Evolutionary conservation across 2,888 invertebrate genomes (phyloP).

Genomic region (Sminthurides aquaticus): DNA sequence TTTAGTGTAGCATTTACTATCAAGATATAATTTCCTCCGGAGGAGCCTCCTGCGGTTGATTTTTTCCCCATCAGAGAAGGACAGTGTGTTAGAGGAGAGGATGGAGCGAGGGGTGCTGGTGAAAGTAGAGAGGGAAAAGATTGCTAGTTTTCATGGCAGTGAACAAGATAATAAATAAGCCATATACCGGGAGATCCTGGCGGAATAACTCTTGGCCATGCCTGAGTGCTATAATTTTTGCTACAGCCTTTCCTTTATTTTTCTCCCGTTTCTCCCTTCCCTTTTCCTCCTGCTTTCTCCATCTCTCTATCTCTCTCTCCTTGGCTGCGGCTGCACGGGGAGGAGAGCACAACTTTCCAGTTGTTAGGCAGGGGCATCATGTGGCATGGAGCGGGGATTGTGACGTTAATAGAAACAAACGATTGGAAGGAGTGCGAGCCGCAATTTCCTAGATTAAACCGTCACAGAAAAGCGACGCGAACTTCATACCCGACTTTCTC

Average conservation of each 20-base stretch:
- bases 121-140: neutral
- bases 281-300: slow-evolving; percentile 26
- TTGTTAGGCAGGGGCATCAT: slow-evolving; percentile 42
- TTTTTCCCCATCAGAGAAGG: neutral
- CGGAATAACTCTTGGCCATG: slow-evolving; percentile 34
- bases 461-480: slow-evolving; percentile 49
- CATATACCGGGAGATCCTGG: slow-evolving; percentile 26
- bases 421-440: slow-evolving; percentile 50
- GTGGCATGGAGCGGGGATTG: slow-evolving; percentile 44
- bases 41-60: neutral
- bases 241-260: slow-evolving; percentile 27
- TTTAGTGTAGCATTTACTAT: no score
- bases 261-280: slow-evolving; percentile 20
- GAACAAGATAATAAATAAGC: slow-evolving; percentile 30
- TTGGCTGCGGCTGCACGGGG: slow-evolving; percentile 32
- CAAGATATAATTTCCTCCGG: no score
- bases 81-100: no score
- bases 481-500: slow-evolving; percentile 16
- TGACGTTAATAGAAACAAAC: slow-evolving; percentile 60
- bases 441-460: slow-evolving; percentile 61
- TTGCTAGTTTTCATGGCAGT: neutral
- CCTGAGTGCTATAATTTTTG: slow-evolving; percentile 34
- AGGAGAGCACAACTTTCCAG: slow-evolving; percentile 6
- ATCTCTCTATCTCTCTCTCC: slow-evolving; percentile 34
- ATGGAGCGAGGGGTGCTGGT: neutral